A percentile compares a stretch with the other conserved stretches of the same genome.
These are phyloP conservation scores for Penaeus chinensis DNA, from an alignment of 1,140 invertebrate species.

Conservation along the genomic window DNA sequence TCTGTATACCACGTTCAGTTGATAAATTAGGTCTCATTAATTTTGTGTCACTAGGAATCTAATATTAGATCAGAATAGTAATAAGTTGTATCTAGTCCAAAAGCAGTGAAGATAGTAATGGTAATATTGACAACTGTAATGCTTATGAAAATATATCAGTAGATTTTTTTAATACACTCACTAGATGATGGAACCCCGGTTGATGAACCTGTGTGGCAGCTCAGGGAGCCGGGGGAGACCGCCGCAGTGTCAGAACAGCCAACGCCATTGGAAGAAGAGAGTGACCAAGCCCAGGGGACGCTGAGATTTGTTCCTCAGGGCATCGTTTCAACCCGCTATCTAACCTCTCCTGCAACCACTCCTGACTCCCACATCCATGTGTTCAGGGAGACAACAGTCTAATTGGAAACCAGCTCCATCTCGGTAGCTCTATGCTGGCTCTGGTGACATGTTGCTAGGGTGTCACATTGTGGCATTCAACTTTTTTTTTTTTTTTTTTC, in stretches of 20 bases:
- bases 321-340: conserved; percentile 39
- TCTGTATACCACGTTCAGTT: too few species aligned
- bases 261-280: conserved; percentile 20
- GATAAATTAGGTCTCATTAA: too few species aligned
- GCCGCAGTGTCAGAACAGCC: conserved; percentile 6
- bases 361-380: conserved; percentile 41
- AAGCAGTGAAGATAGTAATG: too few species aligned
- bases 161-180: neutral
- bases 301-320: conserved; percentile 34
- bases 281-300: conserved; percentile 10
- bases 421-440: too few species aligned
- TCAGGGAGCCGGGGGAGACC: conserved; percentile 34
- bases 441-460: too few species aligned
- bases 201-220: conserved; percentile 53
- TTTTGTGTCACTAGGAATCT: too few species aligned
- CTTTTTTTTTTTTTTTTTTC: neutral
- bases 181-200: conserved; percentile 52
- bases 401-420: neutral
- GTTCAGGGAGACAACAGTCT: conserved; percentile 52
- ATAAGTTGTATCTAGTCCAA: too few species aligned
- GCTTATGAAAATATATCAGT: neutral
- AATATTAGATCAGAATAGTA: too few species aligned
- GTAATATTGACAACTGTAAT: neutral
- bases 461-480: neutral
- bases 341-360: conserved; percentile 33